Evolutionary conservation across 2,113 vertebrate genomes (phyloP).

Genomic region (Scophthalmus maximus): DNA sequence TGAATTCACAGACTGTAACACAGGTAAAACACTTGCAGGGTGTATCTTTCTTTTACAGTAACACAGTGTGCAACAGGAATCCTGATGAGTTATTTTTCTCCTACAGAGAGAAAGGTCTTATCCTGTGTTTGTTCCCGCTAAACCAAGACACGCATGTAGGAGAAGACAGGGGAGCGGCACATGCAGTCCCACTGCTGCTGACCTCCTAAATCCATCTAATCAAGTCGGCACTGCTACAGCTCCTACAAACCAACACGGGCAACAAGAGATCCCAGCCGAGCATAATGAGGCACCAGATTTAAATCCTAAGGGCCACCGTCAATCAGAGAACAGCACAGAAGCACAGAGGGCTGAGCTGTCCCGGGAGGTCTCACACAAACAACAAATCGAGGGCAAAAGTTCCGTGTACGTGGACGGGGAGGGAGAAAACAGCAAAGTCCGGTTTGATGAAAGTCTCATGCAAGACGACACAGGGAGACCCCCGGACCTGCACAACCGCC

Average conservation of each 20-base stretch:
- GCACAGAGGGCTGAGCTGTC: conserved; percentile 27
- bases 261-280: conserved; percentile 40
- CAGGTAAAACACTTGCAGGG: conserved; percentile 64
- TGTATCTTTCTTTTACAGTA: neutral
- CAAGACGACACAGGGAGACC: conserved; percentile 10
- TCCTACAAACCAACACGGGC: conserved; percentile 2
- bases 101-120: conserved; percentile 72
- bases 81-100: conserved; percentile 8
- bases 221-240: conserved; percentile 4
- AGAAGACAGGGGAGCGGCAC: conserved; percentile 58
- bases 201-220: conserved; percentile 19
- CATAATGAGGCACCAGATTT: conserved; percentile 20
- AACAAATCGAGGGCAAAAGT: conserved; percentile 1
- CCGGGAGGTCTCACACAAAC: conserved; percentile 52
- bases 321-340: conserved; percentile 28
- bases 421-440: conserved; percentile 34
- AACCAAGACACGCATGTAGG: conserved; percentile 67
- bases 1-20: conserved; percentile 68
- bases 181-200: conserved; percentile 14
- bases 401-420: neutral
- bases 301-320: conserved; percentile 33
- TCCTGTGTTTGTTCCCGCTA: conserved; percentile 67
- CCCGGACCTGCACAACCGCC: neutral
- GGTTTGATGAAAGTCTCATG: conserved; percentile 34
- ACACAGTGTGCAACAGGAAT: neutral